Conservation (phyloP, 2,113 vertebrate species). For the Pongo pygmaeus region DNA sequence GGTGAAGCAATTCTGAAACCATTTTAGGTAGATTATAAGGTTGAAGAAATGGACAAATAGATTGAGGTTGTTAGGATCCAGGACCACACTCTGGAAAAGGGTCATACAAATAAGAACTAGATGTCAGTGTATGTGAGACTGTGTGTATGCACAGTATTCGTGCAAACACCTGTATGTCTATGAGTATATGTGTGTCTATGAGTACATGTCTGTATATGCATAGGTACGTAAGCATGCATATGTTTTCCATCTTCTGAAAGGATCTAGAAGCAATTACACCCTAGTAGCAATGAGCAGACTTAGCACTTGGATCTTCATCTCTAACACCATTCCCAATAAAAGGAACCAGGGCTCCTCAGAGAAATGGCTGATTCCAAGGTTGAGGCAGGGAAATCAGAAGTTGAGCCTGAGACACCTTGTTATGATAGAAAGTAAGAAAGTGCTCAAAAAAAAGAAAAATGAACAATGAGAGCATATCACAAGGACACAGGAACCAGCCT, state of each 20-base stretch:
- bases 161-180: no score
- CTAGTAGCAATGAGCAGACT: background rate
- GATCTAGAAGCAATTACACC: background rate
- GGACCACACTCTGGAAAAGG: background rate
- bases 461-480: background rate
- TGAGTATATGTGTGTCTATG: background rate
- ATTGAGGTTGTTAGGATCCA: background rate
- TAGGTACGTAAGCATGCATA: no score
- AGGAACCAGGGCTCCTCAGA: background rate
- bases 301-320: background rate
- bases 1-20: slow-evolving; percentile 11
- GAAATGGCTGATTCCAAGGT: background rate
- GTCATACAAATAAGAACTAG: background rate
- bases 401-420: background rate
- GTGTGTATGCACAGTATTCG: no score
- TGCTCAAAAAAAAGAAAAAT: background rate
- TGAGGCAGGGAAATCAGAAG: background rate
- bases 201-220: background rate
- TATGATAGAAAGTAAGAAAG: slow-evolving; percentile 26
- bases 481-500: background rate
- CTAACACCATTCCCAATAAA: background rate
- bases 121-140: background rate
- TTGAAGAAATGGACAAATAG: background rate
- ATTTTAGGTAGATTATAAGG: background rate
- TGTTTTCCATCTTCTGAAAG: background rate